Evolutionary conservation across 2,113 vertebrate species (phyloP).

Genomic region (Aegotheles bennettii): DNA sequence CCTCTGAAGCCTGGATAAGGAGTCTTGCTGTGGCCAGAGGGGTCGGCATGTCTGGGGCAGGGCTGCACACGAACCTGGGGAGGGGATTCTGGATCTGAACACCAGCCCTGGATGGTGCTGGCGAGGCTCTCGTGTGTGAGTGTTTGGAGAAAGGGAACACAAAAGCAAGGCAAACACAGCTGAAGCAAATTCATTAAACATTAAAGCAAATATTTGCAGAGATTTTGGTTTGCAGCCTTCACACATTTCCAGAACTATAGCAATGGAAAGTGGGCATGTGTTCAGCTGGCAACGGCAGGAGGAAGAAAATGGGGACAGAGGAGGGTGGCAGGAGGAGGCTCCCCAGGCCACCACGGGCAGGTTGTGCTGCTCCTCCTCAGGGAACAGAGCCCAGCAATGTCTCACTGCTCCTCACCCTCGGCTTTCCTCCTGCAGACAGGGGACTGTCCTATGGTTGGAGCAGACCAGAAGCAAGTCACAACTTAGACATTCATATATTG

Average conservation of each 20-base stretch:
- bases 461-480: not conserved
- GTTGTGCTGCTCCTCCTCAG: not conserved
- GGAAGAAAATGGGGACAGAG: fast-evolving
- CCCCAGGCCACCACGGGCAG: fast-evolving
- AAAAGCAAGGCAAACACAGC: constrained; percentile 26
- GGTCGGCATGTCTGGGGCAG: too few relatives aligned
- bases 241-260: not conserved
- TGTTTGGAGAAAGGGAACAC: not conserved
- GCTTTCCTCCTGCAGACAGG: fast-evolving
- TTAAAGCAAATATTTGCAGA: constrained; percentile 38
- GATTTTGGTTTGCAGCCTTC: constrained; percentile 13
- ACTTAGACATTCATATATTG: too few relatives aligned
- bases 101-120: not conserved
- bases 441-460: fast-evolving
- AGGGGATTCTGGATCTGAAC: too few relatives aligned
- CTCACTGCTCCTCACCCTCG: not conserved
- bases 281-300: not conserved
- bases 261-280: not conserved
- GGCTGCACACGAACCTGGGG: too few relatives aligned
- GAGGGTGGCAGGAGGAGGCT: not conserved
- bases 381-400: fast-evolving
- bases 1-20: too few relatives aligned
- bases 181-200: constrained; percentile 43
- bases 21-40: too few relatives aligned
- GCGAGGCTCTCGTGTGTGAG: not conserved